phyloP scores from a whole-genome alignment of 1,140 invertebrate genomes.

The Brachionus plicatilis region DNA sequence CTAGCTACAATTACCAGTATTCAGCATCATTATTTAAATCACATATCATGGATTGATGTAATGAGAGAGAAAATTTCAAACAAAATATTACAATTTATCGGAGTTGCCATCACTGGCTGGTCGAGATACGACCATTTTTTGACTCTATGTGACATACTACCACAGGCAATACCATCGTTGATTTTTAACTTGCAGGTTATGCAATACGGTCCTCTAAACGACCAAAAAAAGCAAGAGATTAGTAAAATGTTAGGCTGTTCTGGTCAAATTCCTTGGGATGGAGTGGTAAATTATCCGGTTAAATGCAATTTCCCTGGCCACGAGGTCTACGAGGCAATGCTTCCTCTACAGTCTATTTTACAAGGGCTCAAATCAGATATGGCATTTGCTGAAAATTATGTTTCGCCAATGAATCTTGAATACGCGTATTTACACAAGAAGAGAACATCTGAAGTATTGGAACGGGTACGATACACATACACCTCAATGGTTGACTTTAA shows the following conservation, averaged over 20 bases:
- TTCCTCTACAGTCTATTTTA: not conserved
- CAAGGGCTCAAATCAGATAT: not conserved
- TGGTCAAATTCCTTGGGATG: conserved; percentile 29
- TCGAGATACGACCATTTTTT: conserved; percentile 83
- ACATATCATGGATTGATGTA: conserved; percentile 67
- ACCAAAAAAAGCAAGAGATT: conserved; percentile 14
- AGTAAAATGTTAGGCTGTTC: not conserved
- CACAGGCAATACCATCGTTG: conserved; percentile 70
- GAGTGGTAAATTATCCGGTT: not conserved
- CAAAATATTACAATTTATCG: conserved; percentile 58
- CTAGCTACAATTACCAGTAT: conserved; percentile 64
- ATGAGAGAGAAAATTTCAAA: conserved; percentile 50
- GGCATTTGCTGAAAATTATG: conserved; percentile 10
- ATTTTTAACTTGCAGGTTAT: conserved; percentile 60
- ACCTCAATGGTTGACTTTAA: conserved; percentile 17
- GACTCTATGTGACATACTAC: conserved; percentile 79
- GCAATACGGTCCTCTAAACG: conserved; percentile 44
- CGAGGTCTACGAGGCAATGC: conserved; percentile 25
- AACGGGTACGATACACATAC: not conserved
- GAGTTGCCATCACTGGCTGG: conserved; percentile 66
- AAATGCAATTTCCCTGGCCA: conserved; percentile 31
- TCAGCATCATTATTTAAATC: conserved; percentile 66
- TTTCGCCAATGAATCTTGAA: conserved; percentile 21
- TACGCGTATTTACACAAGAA: conserved; percentile 31
- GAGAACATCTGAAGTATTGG: conserved; percentile 3